These are phyloP conservation scores for Caenorhabditis briggsae DNA, from an alignment of 1,140 invertebrate species.

Conservation along the genomic window DNA sequence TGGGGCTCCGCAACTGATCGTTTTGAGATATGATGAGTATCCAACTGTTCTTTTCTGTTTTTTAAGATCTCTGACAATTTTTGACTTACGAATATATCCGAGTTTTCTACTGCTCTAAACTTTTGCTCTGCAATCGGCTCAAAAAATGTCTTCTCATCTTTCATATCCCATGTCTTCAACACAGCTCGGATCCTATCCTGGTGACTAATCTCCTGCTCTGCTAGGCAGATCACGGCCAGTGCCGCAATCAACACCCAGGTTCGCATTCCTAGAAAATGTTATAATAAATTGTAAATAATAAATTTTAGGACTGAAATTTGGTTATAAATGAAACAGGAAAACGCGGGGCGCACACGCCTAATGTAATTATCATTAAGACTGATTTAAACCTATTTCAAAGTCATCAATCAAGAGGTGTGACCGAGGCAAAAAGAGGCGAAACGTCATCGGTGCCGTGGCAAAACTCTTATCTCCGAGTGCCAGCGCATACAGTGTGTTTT, in stretches of 20 bases:
- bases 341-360: not conserved
- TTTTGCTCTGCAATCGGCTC: constrained; percentile 8
- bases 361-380: constrained; percentile 21
- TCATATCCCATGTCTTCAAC: not conserved
- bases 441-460: not conserved
- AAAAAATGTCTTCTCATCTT: not conserved
- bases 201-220: constrained; percentile 37
- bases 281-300: not conserved
- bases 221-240: constrained; percentile 7
- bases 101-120: not conserved
- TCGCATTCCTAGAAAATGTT: not conserved
- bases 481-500: not conserved
- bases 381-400: constrained; percentile 2
- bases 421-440: no score
- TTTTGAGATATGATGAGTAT: constrained; percentile 20
- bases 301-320: not conserved
- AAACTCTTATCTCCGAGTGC: not conserved
- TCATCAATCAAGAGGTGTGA: constrained; percentile 12
- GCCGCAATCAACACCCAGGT: constrained; percentile 47
- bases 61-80: not conserved
- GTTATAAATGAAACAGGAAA: not conserved
- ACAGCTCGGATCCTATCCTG: not conserved
- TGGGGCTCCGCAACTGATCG: constrained; percentile 7
- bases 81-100: not conserved
- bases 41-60: not conserved